Evolutionary conservation across 92 coral and sea anemone genomes (phyloP).

Genomic region (Porites lobata): DNA sequence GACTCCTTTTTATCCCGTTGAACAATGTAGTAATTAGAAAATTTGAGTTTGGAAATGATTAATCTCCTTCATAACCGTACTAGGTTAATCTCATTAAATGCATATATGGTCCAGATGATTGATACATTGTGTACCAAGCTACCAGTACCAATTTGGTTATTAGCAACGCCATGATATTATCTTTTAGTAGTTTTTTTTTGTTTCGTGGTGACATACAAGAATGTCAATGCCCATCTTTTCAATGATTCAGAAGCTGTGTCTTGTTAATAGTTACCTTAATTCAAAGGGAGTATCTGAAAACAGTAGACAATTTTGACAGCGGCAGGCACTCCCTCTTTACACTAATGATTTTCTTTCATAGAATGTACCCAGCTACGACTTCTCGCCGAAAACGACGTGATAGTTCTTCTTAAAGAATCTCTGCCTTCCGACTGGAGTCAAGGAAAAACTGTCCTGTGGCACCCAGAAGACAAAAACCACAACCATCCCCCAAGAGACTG

Average conservation of each 20-base stretch:
- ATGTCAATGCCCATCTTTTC: neutral
- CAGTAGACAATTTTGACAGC: too few species aligned
- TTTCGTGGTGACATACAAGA: neutral
- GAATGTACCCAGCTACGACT: slow-evolving; percentile 12
- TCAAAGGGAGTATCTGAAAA: too few species aligned
- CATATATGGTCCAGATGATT: too few species aligned
- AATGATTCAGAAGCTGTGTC: too few species aligned
- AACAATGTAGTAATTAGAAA: too few species aligned
- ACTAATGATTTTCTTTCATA: slow-evolving; percentile 3
- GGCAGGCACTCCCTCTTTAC: neutral
- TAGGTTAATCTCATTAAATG: too few species aligned
- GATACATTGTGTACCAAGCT: too few species aligned
- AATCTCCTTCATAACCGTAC: too few species aligned
- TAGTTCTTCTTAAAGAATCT: slow-evolving; percentile 49
- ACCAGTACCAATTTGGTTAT: neutral
- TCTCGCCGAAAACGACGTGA: neutral
- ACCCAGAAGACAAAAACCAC: slow-evolving; percentile 33
- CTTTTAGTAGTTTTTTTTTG: too few species aligned
- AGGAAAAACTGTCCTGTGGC: slow-evolving; percentile 67
- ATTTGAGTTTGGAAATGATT: too few species aligned
- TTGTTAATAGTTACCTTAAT: too few species aligned
- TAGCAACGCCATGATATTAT: neutral
- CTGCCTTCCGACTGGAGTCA: slow-evolving; percentile 70
- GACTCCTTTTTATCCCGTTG: too few species aligned
- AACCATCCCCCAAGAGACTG: slow-evolving; percentile 84